A percentile compares a stretch with the other conserved stretches of the same genome.
Conservation (phyloP, 2,797 vertebrate species). For the Austrolebias charrua region DNA sequence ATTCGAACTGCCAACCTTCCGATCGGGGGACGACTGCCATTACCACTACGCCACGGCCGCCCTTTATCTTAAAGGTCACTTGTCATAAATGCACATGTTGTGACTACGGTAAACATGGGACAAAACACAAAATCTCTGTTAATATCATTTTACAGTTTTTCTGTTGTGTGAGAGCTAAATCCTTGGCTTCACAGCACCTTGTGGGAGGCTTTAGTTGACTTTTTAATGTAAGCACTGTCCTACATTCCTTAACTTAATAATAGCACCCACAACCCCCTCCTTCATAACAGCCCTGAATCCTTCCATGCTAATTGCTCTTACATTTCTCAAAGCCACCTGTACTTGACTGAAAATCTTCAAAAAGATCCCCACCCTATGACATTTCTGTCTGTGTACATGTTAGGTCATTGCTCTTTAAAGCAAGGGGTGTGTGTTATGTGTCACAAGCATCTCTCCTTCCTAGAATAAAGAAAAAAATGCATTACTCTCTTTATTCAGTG, state of each 20-base stretch:
- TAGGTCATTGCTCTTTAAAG: constrained; percentile 56
- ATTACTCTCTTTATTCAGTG: constrained; percentile 65
- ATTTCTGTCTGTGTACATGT: constrained; percentile 56
- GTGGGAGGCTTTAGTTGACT: not conserved
- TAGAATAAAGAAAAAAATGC: constrained; percentile 58
- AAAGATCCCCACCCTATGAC: constrained; percentile 59
- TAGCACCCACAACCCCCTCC: constrained; percentile 17
- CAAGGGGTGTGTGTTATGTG: constrained; percentile 60
- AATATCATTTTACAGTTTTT: not conserved
- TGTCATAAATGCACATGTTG: not conserved
- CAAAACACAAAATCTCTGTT: constrained; percentile 8
- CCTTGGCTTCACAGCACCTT: not conserved
- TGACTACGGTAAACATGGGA: not conserved
- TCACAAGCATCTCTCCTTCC: constrained; percentile 57
- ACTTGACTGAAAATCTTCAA: constrained; percentile 61
- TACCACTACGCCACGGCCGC: no score
- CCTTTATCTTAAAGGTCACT: not conserved
- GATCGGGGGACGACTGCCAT: no score
- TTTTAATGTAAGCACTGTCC: constrained; percentile 24
- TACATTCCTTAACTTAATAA: constrained; percentile 46
- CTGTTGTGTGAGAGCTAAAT: constrained; percentile 1
- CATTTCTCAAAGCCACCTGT: constrained; percentile 61
- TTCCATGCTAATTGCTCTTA: constrained; percentile 38
- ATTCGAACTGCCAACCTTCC: no score
- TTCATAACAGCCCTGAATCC: constrained; percentile 23